Evolutionary conservation across 2,888 invertebrate species (phyloP).

Genomic region (Chamaedrilus cognettii): DNA sequence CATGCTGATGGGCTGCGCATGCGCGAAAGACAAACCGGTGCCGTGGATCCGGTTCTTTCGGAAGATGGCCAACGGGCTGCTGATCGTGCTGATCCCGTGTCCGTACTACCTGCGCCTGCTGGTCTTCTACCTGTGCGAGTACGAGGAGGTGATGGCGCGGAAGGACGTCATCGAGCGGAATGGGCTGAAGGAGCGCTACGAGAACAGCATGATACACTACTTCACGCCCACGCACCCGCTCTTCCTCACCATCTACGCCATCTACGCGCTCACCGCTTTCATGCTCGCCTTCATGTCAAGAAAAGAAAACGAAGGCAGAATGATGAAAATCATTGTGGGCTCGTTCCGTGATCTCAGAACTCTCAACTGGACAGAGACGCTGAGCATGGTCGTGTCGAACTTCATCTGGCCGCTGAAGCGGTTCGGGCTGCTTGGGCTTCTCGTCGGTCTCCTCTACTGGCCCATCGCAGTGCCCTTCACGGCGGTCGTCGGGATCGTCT

Average conservation of each 20-base stretch:
- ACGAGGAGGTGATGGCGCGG: slow-evolving; percentile 44
- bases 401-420: slow-evolving; percentile 52
- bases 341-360: slow-evolving; percentile 50
- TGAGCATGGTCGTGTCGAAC: slow-evolving; percentile 45
- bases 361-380: slow-evolving; percentile 48
- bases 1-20: not conserved
- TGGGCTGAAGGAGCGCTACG: slow-evolving; percentile 39
- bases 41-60: slow-evolving; percentile 37
- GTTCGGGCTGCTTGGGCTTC: slow-evolving; percentile 49
- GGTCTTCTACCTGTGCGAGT: slow-evolving; percentile 53
- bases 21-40: not conserved
- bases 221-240: slow-evolving; percentile 51
- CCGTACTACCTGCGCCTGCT: slow-evolving; percentile 51
- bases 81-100: slow-evolving; percentile 47
- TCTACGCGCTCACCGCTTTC: slow-evolving; percentile 47
- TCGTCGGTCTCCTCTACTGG: slow-evolving; percentile 47
- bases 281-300: slow-evolving; percentile 44
- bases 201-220: slow-evolving; percentile 46
- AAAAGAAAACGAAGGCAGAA: slow-evolving; percentile 35
- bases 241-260: slow-evolving; percentile 49
- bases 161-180: slow-evolving; percentile 35
- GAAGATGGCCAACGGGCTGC: slow-evolving; percentile 41
- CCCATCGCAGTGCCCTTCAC: slow-evolving; percentile 45
- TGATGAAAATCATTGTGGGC: slow-evolving; percentile 39
- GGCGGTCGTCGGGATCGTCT: slow-evolving; percentile 43